phyloP scores from a whole-genome alignment of 64 coral and sea anemone genomes.

The Montipora efflorescens region DNA sequence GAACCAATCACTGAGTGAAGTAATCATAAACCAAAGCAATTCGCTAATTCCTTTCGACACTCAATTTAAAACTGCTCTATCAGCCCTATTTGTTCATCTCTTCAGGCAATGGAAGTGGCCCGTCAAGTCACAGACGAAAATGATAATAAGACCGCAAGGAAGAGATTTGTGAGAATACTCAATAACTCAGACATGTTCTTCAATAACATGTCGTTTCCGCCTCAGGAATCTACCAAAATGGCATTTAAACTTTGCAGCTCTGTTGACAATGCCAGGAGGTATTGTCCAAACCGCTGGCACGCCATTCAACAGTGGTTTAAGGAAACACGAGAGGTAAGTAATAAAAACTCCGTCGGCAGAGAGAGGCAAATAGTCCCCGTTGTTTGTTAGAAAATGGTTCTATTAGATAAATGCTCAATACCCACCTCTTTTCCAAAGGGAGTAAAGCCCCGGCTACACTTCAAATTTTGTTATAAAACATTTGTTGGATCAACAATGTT shows the following conservation, averaged over 20 bases:
- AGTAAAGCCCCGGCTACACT: too few species aligned
- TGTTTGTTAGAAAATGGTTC: too few species aligned
- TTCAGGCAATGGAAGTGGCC: conserved; percentile 77
- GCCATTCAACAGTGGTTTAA: conserved; percentile 78
- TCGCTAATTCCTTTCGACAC: too few species aligned
- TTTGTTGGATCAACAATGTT: too few species aligned
- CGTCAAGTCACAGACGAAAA: conserved; percentile 58
- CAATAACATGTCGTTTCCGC: conserved; percentile 58
- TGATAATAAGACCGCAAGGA: conserved; percentile 47
- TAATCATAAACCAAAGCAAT: too few species aligned
- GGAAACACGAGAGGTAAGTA: conserved; percentile 62
- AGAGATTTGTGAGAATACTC: conserved; percentile 64
- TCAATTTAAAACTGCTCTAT: too few species aligned
- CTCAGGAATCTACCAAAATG: conserved; percentile 64
- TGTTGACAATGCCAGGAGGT: conserved; percentile 53
- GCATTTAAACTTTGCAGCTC: conserved; percentile 76
- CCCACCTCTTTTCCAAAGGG: too few species aligned
- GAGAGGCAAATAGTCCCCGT: too few species aligned
- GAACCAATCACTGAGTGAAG: too few species aligned
- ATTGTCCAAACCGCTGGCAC: conserved; percentile 71
- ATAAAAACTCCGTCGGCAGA: too few species aligned
- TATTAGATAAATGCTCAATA: too few species aligned
- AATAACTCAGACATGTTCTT: conserved; percentile 76
- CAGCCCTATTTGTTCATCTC: background rate
- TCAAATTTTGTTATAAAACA: too few species aligned